Evolutionary conservation across 1,140 invertebrate species (phyloP), one percentile per base, ranked within the genome.

Genomic region (Drosophila cardini): DNA sequence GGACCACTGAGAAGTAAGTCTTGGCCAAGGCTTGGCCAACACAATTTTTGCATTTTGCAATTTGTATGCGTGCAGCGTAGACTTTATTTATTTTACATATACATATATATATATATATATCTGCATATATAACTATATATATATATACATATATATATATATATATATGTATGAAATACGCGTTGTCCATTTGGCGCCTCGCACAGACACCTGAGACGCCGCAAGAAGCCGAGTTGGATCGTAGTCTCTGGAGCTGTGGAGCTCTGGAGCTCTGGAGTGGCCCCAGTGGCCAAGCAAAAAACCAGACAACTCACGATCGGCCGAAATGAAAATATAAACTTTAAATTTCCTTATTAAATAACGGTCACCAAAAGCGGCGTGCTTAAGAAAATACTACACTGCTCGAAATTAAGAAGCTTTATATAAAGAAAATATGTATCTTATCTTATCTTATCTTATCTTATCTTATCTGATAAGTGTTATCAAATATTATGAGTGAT

Each of bases 331-430:
- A 75, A 75, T 75, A 60, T 72, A 57, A 78, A 75, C 56, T 65
- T 76, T 72, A 69, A 79, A 69, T 76, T 87, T 87, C 80, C 79
- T 87, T 87, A 87, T 87, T 87, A 87, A 87, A 87, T 87, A 87
- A 87, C 83, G 83, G 83, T 83, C 76, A 15, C 64, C 68, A 2
- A 80, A 84, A 76, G 43, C 60, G 48, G 48, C 50, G n/a, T 64
- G 65, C 58, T 45, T 34, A 70, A 16, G 36, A 30, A 60, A 30
- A 56, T 30, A 53, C 32, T 30, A 13, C 2, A 15, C 13, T 26
- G 21, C 3, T 4, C 21, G 4, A 26, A 26, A 26, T 26, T 26
- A 2, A 26, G 21, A 26, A 26, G 21, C n/a, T n/a, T n/a, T n/a
- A n/a, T n/a, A n/a, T n/a, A n/a, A n/a, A n/a, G n/a, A n/a, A n/a